A percentile compares a stretch with the other conserved stretches of the same genome.
Conservation (phyloP, 2,888 invertebrate genomes). For the Euplagia quadripunctaria region DNA sequence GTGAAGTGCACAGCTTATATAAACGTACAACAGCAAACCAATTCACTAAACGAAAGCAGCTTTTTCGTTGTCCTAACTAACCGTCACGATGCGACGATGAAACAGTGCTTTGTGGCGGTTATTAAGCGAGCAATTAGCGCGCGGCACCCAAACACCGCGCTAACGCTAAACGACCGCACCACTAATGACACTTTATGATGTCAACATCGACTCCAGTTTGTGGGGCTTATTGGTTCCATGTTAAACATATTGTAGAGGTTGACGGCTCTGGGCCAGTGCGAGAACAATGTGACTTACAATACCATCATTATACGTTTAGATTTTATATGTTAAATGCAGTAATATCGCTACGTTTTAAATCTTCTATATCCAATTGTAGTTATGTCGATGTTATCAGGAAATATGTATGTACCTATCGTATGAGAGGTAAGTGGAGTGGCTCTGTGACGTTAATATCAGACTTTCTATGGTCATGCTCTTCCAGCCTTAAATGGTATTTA, state of each 20-base stretch:
- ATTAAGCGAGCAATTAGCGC: constrained; percentile 12
- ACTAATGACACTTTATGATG: constrained; percentile 13
- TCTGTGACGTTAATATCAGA: neutral
- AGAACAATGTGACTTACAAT: no score
- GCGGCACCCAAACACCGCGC: neutral
- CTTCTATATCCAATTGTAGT: no score
- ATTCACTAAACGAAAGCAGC: neutral
- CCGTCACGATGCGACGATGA: constrained; percentile 2
- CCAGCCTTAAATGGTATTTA: no score
- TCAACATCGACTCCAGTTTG: constrained; percentile 15
- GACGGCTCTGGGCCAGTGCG: neutral
- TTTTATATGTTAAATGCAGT: neutral
- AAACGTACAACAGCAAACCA: neutral
- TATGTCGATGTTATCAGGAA: neutral
- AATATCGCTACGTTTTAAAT: neutral
- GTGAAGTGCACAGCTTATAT: no score
- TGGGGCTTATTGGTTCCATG: constrained; percentile 4
- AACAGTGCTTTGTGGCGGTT: constrained; percentile 7
- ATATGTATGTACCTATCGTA: neutral
- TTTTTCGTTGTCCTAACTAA: constrained; percentile 3
- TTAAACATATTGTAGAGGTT: constrained; percentile 3
- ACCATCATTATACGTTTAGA: neutral
- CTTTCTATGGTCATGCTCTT: no score
- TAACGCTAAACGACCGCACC: constrained; percentile 19
- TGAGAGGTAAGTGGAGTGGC: neutral